Evolutionary conservation across 2,888 invertebrate genomes (phyloP), one percentile per base, ranked within the genome.

Genomic region (Dryobota labecula): DNA sequence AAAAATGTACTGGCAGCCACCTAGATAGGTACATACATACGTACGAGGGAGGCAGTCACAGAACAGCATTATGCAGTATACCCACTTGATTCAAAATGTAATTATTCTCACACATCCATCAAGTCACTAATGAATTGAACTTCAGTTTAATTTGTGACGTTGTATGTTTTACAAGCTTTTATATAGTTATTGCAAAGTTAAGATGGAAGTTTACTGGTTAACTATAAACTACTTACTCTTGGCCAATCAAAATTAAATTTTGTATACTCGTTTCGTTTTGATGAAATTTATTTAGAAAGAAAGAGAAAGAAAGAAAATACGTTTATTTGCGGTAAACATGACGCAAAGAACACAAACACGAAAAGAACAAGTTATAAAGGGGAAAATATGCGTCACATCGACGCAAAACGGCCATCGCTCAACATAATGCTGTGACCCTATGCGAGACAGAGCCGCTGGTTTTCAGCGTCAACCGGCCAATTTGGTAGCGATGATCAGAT

Each of bases 111-210:
- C 24, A 11, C 9, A 18, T 38, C 24, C 24, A 24, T 24, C 36
- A 18, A 38, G 7, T 7, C 18, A 7, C 18, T 58, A 38, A 27
- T 20, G 11, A 41, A 58, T 24, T 4, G 20, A 27, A 38, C 1
- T 18, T 27, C 13, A 36, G 18, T 24, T 47, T 61, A 1, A 33
- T 30, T 13, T 45, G 9, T n/a, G 45, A n/a, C 11, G 2, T 47
- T 33, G 13, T 45, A n/a, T n/a, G 27, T 33, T 61, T 57, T 24
- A 57, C 57, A 58, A 58, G 24, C 6, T 41, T 62, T 36, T 49
- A 18, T 24, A 24, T 24, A 24, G 24, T 18, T 36, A 38, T 57
- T 38, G 24, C 18, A 24, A 5, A 3, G 13, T 62, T 49, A 18
- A 9, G 33, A 33, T 24, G n/a, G n/a, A 43, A 24, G 15, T 24